These are phyloP conservation scores for Lithobates sylvaticus DNA, from an alignment of 2,797 vertebrate species.

Conservation along the genomic window DNA sequence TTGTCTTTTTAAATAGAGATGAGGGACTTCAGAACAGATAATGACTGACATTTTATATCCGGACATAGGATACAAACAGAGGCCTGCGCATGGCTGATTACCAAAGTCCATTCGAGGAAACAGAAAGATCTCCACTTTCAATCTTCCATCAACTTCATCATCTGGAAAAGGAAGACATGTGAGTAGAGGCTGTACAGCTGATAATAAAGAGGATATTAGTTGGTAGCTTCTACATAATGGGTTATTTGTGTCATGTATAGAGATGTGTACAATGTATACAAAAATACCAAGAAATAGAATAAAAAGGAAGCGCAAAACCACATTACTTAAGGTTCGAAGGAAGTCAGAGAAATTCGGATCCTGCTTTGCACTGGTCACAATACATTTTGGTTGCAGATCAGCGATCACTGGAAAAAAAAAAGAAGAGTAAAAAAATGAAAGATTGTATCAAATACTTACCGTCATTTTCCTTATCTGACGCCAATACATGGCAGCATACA, in stretches of 20 bases:
- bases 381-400: slow-evolving; percentile 84
- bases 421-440: background rate
- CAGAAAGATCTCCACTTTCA: slow-evolving; percentile 84
- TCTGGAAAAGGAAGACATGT: slow-evolving; percentile 64
- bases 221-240: background rate
- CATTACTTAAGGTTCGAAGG: slow-evolving; percentile 81
- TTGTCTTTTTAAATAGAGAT: background rate
- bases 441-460: no score
- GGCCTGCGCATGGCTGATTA: slow-evolving; percentile 65
- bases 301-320: background rate
- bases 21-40: background rate
- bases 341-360: slow-evolving; percentile 85
- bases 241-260: background rate
- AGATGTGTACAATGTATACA: background rate
- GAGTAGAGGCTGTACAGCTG: background rate
- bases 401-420: slow-evolving; percentile 78
- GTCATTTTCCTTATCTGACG: no score
- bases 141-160: slow-evolving; percentile 73
- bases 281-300: background rate
- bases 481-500: no score
- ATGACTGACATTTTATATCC: background rate
- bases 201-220: slow-evolving; percentile 21
- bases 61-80: slow-evolving; percentile 7
- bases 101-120: slow-evolving; percentile 93
- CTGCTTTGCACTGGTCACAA: slow-evolving; percentile 95